Evolutionary conservation across 2,797 vertebrate species (phyloP), one percentile per base, ranked within the genome.

Genomic region (Hydrolagus colliei): DNA sequence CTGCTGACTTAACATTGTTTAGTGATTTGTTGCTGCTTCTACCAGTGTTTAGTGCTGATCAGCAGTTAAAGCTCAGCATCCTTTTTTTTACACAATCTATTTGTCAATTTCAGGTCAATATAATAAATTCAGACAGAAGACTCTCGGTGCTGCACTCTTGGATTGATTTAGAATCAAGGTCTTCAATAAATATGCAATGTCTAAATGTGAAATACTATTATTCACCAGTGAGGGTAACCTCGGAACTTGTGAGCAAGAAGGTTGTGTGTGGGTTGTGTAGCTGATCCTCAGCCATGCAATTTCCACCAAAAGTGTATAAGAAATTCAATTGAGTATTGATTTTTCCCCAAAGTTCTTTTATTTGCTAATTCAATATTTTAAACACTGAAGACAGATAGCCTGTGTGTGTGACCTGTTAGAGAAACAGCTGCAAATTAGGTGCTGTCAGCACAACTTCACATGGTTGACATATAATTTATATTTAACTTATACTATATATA

Each of bases 71-170:
- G 67, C 67, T 68, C 67, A 68, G 67, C 18, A 68, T 68, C 13
- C 67, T 68, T 68, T 68, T 68, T 52, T 52, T 52, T 52, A 27
- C 67, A 14, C 67, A 68, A 74, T 16, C 32, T 35, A 35, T 35
- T 13, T 35, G 6, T 41, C 32, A 74, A 41, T 41, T 74, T 74
- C 32, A 74, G 73, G 32, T 18, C 73, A 74, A 35, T 74, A 14
- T 35, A 27, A 74, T 74, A 74, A 74, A 74, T 74, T 74, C 32
- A 74, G 73, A 41, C 32, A 35, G 27, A 74, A 27, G 73, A 74
- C 73, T n/a, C 3, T 4, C 35, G 4, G 41, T 74, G 12, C 73
- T 74, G 73, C 9, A 27, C 41, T 6, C 32, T 74, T 27, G 16
- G 13, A 8, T 16, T 74, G 32, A 13, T 18, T 74, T 74, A 16